phyloP scores from a whole-genome alignment of 2,888 invertebrate species.

The Drosophila sordidapex region DNA sequence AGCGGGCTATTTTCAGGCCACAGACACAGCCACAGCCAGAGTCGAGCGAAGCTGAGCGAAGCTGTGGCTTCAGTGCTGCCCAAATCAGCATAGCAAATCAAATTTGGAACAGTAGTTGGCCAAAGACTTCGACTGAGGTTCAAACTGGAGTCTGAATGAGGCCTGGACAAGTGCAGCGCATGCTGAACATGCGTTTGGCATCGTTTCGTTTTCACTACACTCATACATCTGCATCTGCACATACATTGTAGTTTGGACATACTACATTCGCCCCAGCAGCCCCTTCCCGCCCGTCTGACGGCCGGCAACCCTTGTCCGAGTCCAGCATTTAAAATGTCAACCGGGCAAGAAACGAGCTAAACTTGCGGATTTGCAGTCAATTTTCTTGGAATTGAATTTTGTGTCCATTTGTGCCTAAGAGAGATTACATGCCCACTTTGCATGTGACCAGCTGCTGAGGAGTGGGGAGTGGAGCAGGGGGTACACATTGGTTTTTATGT shows the following conservation, averaged over 20 bases:
- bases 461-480: neutral
- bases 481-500: conserved; percentile 37
- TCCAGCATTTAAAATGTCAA: conserved; percentile 68
- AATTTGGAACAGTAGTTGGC: conserved; percentile 79
- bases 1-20: conserved; percentile 18
- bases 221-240: neutral
- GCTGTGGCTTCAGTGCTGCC: conserved; percentile 15
- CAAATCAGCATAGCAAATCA: conserved; percentile 78
- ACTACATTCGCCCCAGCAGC: conserved; percentile 1
- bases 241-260: conserved; percentile 8
- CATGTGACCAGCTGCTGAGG: conserved; percentile 36
- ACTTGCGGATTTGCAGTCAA: conserved; percentile 66
- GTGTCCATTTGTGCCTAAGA: conserved; percentile 64
- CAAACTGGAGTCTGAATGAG: conserved; percentile 3
- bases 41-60: neutral
- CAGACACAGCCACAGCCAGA: conserved; percentile 1
- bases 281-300: neutral
- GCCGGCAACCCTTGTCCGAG: conserved; percentile 16
- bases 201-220: conserved; percentile 69
- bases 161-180: conserved; percentile 73
- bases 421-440: conserved; percentile 72
- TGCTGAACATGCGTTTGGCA: conserved; percentile 79
- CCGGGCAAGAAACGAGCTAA: conserved; percentile 29
- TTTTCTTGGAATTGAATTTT: conserved; percentile 79
- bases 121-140: conserved; percentile 10